Evolutionary conservation across 2,797 vertebrate species (phyloP).

Genomic region (Stomatorhinus walkeri): DNA sequence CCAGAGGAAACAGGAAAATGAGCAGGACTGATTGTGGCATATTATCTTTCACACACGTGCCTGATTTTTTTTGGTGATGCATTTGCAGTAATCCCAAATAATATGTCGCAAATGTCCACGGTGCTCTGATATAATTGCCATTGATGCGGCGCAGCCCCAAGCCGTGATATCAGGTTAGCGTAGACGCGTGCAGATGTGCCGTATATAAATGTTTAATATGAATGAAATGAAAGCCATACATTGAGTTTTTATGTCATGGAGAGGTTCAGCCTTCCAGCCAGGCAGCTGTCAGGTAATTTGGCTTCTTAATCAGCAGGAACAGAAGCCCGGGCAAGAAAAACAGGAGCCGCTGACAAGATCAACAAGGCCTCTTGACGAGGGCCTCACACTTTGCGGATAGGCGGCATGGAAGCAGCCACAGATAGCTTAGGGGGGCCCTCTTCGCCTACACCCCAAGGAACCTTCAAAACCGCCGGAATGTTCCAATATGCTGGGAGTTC

Average conservation of each 20-base stretch:
- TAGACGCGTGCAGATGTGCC: slow-evolving; percentile 22
- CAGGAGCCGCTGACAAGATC: slow-evolving; percentile 56
- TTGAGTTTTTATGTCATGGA: slow-evolving; percentile 22
- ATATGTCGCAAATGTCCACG: background rate
- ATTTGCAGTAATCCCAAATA: background rate
- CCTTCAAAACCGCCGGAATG: slow-evolving; percentile 38
- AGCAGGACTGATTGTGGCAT: background rate
- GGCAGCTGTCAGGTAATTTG: slow-evolving; percentile 33
- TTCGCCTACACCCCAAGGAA: slow-evolving; percentile 36
- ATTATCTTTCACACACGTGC: background rate
- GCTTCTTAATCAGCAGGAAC: slow-evolving; percentile 37
- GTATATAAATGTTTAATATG: slow-evolving; percentile 43
- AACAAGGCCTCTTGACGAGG: slow-evolving; percentile 46
- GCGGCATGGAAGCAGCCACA: slow-evolving; percentile 39
- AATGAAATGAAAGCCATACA: slow-evolving; percentile 52
- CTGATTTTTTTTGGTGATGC: background rate
- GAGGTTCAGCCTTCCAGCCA: slow-evolving; percentile 18
- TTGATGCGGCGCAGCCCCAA: background rate
- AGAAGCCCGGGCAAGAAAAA: slow-evolving; percentile 48
- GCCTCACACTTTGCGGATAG: slow-evolving; percentile 39
- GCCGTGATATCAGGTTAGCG: background rate
- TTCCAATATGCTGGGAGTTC: slow-evolving; percentile 41
- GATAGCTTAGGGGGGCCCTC: slow-evolving; percentile 26
- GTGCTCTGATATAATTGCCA: background rate
- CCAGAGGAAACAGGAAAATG: background rate